Percentiles rank a stretch among this genome's conserved stretches.
Conservation (phyloP, 1,140 invertebrate species). For the Aphelenchoides fujianensis region DNA sequence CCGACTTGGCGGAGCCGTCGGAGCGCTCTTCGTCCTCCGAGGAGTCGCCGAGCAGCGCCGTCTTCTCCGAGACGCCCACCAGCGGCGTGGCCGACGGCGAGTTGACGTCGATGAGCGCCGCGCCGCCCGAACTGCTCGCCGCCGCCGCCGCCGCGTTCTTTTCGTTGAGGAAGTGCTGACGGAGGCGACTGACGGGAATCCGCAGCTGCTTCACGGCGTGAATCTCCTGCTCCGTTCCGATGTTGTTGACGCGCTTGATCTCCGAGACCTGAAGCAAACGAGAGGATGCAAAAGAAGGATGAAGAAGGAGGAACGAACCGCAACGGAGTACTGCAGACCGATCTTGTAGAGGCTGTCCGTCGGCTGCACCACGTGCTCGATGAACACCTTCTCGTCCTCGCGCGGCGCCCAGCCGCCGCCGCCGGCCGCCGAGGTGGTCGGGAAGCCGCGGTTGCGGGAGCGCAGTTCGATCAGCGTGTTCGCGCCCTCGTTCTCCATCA, state of each 20-base stretch:
- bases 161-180: constrained; percentile 18
- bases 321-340: constrained; percentile 17
- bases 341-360: constrained; percentile 17
- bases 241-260: constrained; percentile 21
- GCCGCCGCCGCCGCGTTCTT: not conserved
- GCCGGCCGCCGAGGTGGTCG: constrained; percentile 5
- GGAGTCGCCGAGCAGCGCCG: not conserved
- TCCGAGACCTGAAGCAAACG: constrained; percentile 14
- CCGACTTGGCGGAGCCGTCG: not conserved
- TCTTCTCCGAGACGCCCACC: not conserved
- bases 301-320: too few species aligned
- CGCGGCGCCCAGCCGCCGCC: not conserved
- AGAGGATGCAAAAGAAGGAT: not conserved
- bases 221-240: constrained; percentile 13
- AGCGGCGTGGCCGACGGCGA: not conserved
- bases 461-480: constrained; percentile 6
- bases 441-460: not conserved
- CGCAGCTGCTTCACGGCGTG: not conserved
- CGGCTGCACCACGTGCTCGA: constrained; percentile 16
- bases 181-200: constrained; percentile 9
- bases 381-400: not conserved
- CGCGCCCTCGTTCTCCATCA: not conserved
- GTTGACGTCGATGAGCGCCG: not conserved
- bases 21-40: constrained; percentile 3
- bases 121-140: too few species aligned